These are phyloP conservation scores for Epinotia bilunana DNA, from an alignment of 2,888 invertebrate genomes.

Conservation along the genomic window DNA sequence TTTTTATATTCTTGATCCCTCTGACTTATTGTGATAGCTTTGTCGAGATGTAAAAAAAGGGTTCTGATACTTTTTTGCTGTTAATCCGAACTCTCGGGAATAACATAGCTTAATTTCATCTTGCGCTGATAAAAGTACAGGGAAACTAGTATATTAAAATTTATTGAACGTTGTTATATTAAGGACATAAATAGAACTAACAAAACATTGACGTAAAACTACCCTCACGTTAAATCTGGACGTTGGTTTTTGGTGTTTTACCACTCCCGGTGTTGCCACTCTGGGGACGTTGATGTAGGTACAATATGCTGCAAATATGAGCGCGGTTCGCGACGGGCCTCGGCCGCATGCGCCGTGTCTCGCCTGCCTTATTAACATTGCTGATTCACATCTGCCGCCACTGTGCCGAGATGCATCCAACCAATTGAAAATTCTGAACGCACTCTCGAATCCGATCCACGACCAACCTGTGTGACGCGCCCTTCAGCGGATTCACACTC, in stretches of 20 bases:
- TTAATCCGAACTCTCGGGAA: neutral
- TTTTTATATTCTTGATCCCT: neutral
- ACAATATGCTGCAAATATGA: conserved; percentile 6
- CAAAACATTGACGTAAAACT: too few species aligned
- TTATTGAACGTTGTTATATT: neutral
- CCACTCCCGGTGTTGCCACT: neutral
- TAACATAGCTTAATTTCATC: neutral
- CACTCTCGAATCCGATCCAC: conserved; percentile 63
- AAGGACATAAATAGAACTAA: neutral
- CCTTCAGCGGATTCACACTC: conserved; percentile 70
- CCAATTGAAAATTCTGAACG: conserved; percentile 71
- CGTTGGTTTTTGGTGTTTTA: neutral
- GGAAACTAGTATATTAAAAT: neutral
- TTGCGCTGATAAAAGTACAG: neutral
- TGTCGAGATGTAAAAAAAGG: neutral
- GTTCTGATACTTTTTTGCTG: neutral
- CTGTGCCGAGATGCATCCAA: conserved; percentile 61
- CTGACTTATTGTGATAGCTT: neutral
- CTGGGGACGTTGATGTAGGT: neutral
- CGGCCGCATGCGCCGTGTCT: conserved; percentile 48
- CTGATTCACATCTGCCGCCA: conserved; percentile 52
- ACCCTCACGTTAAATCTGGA: neutral
- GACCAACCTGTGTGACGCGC: conserved; percentile 58
- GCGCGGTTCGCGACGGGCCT: conserved; percentile 16
- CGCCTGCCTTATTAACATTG: conserved; percentile 73